These are phyloP conservation scores for Silurus aristotelis DNA, from an alignment of 2,797 vertebrate genomes.

Conservation along the genomic window DNA sequence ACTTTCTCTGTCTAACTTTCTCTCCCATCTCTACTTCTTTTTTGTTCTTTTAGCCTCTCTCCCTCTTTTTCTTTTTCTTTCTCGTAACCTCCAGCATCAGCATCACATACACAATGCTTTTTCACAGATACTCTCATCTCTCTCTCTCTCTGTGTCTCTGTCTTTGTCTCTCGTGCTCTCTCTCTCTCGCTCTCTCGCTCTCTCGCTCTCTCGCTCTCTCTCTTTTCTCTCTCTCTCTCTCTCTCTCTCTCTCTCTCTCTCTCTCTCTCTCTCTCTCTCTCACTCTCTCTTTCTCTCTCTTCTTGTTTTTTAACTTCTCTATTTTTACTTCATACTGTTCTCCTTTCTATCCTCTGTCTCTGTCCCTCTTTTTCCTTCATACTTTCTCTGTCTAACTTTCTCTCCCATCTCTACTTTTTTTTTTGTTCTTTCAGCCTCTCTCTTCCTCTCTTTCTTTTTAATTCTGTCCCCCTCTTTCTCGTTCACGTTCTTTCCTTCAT, in stretches of 20 bases:
- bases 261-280: background rate
- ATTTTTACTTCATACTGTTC: too few species aligned
- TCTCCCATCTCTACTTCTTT: background rate
- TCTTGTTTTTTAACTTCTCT: background rate
- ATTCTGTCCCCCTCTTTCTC: too few species aligned
- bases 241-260: background rate
- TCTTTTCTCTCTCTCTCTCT: too few species aligned
- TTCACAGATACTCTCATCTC: background rate
- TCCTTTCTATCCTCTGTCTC: too few species aligned
- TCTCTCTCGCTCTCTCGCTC: background rate
- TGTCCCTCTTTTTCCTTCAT: too few species aligned
- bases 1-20: too few species aligned
- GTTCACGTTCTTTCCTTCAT: too few species aligned
- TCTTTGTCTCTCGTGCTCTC: background rate
- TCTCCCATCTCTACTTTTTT: background rate
- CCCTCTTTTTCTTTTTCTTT: background rate
- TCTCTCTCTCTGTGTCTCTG: background rate
- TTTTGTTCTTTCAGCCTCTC: background rate
- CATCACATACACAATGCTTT: background rate
- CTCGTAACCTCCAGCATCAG: background rate
- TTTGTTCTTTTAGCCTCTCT: too few species aligned
- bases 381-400: too few species aligned
- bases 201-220: too few species aligned
- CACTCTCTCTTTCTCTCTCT: background rate
- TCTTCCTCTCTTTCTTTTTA: background rate